Evolutionary conservation across 2,113 vertebrate genomes (phyloP).

Genomic region (Austrofundulus limnaeus): DNA sequence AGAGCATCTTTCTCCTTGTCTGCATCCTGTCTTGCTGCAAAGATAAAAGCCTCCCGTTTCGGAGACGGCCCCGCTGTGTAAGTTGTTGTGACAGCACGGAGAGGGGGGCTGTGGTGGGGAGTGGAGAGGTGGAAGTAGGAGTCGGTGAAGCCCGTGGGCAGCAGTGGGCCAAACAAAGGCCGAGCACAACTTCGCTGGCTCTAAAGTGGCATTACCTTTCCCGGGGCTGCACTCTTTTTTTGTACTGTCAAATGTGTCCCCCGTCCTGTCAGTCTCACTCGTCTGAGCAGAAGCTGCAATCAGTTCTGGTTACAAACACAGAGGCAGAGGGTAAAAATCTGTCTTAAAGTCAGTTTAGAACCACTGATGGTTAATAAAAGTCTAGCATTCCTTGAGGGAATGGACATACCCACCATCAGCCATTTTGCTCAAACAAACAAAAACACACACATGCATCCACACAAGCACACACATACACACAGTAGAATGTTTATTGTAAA

Average conservation of each 20-base stretch:
- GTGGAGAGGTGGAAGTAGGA: slow-evolving; percentile 26
- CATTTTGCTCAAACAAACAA: too few relatives aligned
- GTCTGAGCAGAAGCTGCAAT: slow-evolving; percentile 14
- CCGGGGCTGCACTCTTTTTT: slow-evolving; percentile 25
- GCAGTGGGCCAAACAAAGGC: slow-evolving; percentile 35
- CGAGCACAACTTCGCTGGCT: slow-evolving; percentile 30
- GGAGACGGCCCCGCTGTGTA: slow-evolving; percentile 57
- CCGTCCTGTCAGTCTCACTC: slow-evolving; percentile 31
- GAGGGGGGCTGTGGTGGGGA: slow-evolving; percentile 27
- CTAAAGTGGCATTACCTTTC: slow-evolving; percentile 8
- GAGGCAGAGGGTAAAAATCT: not conserved
- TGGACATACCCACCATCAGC: too few relatives aligned
- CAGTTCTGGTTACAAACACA: not conserved
- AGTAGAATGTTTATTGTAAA: too few relatives aligned
- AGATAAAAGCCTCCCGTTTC: slow-evolving; percentile 63
- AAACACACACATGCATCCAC: too few relatives aligned
- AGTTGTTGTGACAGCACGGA: slow-evolving; percentile 55
- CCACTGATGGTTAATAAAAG: too few relatives aligned
- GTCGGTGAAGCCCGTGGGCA: slow-evolving; percentile 47
- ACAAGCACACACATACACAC: too few relatives aligned
- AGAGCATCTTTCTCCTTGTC: slow-evolving; percentile 50
- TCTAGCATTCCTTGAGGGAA: too few relatives aligned
- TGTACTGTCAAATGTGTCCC: slow-evolving; percentile 24
- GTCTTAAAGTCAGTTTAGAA: not conserved
- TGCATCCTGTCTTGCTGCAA: slow-evolving; percentile 51